Conservation (phyloP, 2,888 invertebrate species). For the Merodon equestris region DNA sequence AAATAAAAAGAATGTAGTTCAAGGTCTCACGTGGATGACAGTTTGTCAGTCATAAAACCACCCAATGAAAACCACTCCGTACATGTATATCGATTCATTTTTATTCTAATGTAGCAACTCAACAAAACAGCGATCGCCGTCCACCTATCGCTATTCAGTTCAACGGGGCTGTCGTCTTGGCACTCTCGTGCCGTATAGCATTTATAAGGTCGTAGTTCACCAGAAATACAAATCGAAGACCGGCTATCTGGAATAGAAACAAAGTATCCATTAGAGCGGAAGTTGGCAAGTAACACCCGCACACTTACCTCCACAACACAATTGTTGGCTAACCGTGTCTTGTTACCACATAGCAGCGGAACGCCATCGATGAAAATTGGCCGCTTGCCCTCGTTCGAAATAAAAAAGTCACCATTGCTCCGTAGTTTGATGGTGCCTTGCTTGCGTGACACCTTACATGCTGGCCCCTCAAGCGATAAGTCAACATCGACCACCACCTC, state of each 20-base stretch:
- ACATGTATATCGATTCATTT: too few relatives aligned
- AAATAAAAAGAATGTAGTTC: slow-evolving; percentile 10
- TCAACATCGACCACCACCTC: slow-evolving; percentile 96
- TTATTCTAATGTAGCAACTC: slow-evolving; percentile 10
- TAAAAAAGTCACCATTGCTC: slow-evolving; percentile 96
- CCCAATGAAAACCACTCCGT: too few relatives aligned
- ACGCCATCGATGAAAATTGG: slow-evolving; percentile 96
- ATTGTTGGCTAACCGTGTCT: slow-evolving; percentile 94
- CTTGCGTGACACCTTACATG: slow-evolving; percentile 94
- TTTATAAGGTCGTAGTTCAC: slow-evolving; percentile 95
- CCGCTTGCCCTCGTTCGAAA: slow-evolving; percentile 96
- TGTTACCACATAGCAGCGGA: slow-evolving; percentile 92
- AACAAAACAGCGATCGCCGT: not conserved
- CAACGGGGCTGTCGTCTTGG: slow-evolving; percentile 84
- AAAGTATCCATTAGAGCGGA: slow-evolving; percentile 16
- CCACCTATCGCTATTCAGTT: slow-evolving; percentile 69
- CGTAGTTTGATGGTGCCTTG: slow-evolving; percentile 94
- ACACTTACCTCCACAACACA: slow-evolving; percentile 91
- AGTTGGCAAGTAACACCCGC: not conserved
- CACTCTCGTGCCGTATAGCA: slow-evolving; percentile 92
- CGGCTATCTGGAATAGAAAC: slow-evolving; percentile 85
- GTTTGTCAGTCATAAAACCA: too few relatives aligned
- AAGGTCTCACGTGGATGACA: not conserved
- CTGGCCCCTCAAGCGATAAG: slow-evolving; percentile 94
- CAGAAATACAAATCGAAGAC: slow-evolving; percentile 94